These are phyloP conservation scores for Liodrosophila aerea DNA, from an alignment of 2,888 invertebrate genomes.

Conservation along the genomic window DNA sequence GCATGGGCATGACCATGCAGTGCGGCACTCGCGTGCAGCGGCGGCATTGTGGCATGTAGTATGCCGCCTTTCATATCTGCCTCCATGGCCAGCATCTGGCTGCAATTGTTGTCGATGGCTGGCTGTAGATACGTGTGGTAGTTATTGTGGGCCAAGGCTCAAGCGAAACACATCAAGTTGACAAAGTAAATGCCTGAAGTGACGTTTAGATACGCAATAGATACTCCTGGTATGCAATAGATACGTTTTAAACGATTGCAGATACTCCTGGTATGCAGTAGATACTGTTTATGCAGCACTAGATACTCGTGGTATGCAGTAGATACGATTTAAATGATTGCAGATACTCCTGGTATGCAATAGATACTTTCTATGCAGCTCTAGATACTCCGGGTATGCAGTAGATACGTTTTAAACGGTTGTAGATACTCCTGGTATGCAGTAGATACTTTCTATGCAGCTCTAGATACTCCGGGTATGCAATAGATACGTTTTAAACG, in stretches of 20 bases:
- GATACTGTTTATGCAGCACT: background rate
- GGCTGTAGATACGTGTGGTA: conserved; percentile 1
- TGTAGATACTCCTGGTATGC: conserved; percentile 1
- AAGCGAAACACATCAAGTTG: conserved; percentile 1
- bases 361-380: background rate
- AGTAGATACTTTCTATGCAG: conserved; percentile 18
- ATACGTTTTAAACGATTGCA: background rate
- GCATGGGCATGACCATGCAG: conserved; percentile 85
- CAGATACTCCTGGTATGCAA: background rate
- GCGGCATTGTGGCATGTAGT: conserved; percentile 93
- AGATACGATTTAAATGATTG: background rate
- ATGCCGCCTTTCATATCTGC: conserved; percentile 94
- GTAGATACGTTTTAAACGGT: background rate
- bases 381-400: conserved; percentile 1
- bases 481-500: conserved; percentile 7
- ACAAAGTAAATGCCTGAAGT: background rate
- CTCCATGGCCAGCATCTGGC: conserved; percentile 92
- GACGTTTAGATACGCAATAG: background rate
- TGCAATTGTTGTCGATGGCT: too few species aligned
- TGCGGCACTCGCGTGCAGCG: conserved; percentile 87
- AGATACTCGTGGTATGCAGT: conserved; percentile 1
- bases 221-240: background rate
- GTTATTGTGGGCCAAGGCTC: conserved; percentile 10
- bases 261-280: background rate
- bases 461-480: background rate